These are phyloP conservation scores for Agrenia bidenticulata DNA, from an alignment of 2,888 invertebrate genomes.

Conservation along the genomic window DNA sequence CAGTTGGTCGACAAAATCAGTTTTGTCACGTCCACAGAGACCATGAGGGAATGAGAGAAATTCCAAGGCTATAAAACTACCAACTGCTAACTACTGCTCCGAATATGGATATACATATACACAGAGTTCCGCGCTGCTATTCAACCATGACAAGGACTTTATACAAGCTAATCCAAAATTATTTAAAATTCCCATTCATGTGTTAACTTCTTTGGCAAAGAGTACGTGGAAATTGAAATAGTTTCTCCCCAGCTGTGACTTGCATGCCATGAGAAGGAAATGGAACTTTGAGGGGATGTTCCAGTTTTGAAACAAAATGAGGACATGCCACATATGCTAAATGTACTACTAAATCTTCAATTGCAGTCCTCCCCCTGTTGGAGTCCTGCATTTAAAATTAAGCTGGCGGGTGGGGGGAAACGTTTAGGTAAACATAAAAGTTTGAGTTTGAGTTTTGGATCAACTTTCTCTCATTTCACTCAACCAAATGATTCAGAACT, in stretches of 20 bases:
- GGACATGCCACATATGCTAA: not conserved
- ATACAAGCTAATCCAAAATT: slow-evolving; percentile 14
- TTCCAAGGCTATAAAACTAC: slow-evolving; percentile 15
- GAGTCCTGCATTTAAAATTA: not conserved
- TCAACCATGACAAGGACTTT: not conserved
- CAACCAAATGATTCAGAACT: not conserved
- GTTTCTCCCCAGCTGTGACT: slow-evolving; percentile 13
- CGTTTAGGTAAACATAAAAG: slow-evolving; percentile 11
- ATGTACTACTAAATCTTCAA: not conserved
- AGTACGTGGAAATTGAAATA: slow-evolving; percentile 14
- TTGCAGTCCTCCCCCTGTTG: not conserved
- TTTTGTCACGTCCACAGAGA: slow-evolving; percentile 19
- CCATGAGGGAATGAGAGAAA: slow-evolving; percentile 20
- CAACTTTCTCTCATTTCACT: slow-evolving; percentile 5
- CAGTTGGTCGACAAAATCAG: slow-evolving; percentile 24
- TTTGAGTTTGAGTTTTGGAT: slow-evolving; percentile 17
- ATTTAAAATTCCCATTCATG: slow-evolving; percentile 19
- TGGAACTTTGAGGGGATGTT: not conserved
- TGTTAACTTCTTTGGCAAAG: slow-evolving; percentile 15
- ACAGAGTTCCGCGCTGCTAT: not conserved
- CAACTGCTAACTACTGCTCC: not conserved
- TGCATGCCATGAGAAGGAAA: slow-evolving; percentile 2
- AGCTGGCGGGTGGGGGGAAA: slow-evolving; percentile 11
- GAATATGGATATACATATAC: not conserved
- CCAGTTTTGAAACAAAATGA: not conserved